Base-by-base conservation (phyloP, 2,797 vertebrate species). In the Chelidonichthys spinosus region DNA sequence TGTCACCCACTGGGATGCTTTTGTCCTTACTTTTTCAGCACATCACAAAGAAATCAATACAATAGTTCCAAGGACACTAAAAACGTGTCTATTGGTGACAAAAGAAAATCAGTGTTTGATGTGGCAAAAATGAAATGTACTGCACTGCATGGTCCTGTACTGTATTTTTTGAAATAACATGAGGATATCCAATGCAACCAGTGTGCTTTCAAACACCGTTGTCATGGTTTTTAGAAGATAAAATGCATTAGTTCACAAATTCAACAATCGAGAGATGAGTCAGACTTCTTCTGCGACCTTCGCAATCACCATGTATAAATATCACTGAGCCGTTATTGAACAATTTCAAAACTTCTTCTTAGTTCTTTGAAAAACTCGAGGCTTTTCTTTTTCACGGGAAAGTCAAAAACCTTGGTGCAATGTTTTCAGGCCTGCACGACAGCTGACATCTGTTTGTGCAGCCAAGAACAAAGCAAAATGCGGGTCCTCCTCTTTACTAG, bases 391-490 rank as follows among this genome's bases (percentile, higher is more conserved):
- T 53, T 58, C 11, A 18, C 5, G 2, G 50, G 5, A 58, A 58
- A 53, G 10, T 37, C 5, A 39, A 39, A 55, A 63, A 49, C 36
- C 17, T 81, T 47, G 4, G 63, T 60, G 39, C 40, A n/a, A n/a
- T 64, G 7, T 33, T 68, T 47, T 79, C 3, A 13, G 0, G 4
- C 11, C 44, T 25, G 6, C 15, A 4, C 56, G 56, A 70, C 11
- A 69, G 40, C 18, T 1, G 59, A 32, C 54, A 70, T 54, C 43
- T 44, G 36, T 58, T 67, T 18, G 42, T 53, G 15, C 43, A 25
- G 40, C 18, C 63, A 59, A 71, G 70, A 18, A 9, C 46, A 50
- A 11, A 32, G 47, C n/a, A 69, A 67, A 72, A 72, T 32, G 13
- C 25, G 53, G 11, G 33, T 25, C 17, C 5, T 65, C 35, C 60